phyloP scores from a whole-genome alignment of 1,140 invertebrate species.

The Polyergus mexicanus region DNA sequence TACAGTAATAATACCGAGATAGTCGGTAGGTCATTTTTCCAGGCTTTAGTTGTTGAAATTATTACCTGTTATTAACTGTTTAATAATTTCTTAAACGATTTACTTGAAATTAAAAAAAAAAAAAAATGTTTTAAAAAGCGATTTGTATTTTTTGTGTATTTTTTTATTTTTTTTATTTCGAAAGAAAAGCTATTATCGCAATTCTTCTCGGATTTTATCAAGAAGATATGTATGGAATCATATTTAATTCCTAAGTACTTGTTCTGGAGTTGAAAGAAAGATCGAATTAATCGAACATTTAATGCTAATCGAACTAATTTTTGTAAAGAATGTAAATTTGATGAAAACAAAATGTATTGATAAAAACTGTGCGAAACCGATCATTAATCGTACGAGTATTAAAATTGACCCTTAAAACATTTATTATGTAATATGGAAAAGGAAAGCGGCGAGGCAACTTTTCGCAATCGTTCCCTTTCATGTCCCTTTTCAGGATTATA shows the following conservation, averaged over 20 bases:
- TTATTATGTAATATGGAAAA: slow-evolving; percentile 35
- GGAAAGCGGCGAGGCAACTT: neutral
- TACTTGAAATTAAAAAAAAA: neutral
- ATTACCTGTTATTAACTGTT: neutral
- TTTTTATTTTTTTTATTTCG: neutral
- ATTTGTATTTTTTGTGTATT: neutral
- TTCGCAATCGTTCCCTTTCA: neutral
- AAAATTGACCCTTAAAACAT: neutral
- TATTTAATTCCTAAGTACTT: neutral
- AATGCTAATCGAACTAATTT: neutral
- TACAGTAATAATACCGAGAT: neutral
- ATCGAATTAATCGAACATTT: neutral
- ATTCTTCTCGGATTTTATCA: neutral
- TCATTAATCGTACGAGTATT: neutral
- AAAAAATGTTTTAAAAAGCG: neutral
- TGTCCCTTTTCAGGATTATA: neutral
- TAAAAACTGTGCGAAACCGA: neutral
- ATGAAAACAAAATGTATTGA: slow-evolving; percentile 5
- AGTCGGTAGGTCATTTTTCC: neutral
- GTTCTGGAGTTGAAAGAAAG: neutral
- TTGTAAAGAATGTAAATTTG: neutral
- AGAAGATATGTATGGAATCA: neutral
- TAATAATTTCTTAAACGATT: neutral
- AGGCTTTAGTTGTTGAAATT: neutral
- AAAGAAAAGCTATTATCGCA: neutral